Evolutionary conservation across 2,113 vertebrate species (phyloP), one percentile per base, ranked within the genome.

Genomic region (Phaethon lepturus): DNA sequence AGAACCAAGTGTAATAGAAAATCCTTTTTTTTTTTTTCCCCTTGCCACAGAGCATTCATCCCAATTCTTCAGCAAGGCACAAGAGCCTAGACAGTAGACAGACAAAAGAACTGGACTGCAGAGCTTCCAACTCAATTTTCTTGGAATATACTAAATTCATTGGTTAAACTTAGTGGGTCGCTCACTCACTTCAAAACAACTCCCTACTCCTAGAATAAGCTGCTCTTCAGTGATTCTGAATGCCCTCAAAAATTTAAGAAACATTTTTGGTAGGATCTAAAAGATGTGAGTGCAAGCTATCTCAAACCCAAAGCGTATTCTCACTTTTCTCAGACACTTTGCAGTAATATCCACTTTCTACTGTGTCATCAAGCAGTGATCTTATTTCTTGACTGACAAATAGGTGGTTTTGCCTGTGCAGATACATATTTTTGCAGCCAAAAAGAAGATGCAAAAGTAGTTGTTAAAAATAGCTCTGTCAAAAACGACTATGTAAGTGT

Each of bases 381-480:
- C 29, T 29, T 78, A 23, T 87, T 86, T 91, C 86, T n/a, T 84
- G 60, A 91, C 47, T 92, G 52, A 89, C 33, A 78, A 86, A 93
- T 71, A 56, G 18, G n/a, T 82, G 31, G 7, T 15, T 95, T 84
- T 89, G 12, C 44, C 86, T 68, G 18, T 23, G 15, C 33, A 89
- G 56, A 60, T 71, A 72, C 11, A 13, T 33, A 63, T 24, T 94
- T 86, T 81, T 72, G 40, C 10, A 50, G 38, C 45, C 75, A 60
- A 93, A 90, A 86, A 55, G 26, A 96, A 88, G 81, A 90, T 62
- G 23, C n/a, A 84, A 35, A 83, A 95, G 28, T 29, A 67, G 55
- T 29, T 69, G 45, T 91, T 79, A 84, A 78, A 77, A 83, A 81
- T 8, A 62, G 28, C 24, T 86, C 35, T 66, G 74, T 72, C 49